phyloP scores from a whole-genome alignment of 2,113 vertebrate genomes.

The Caloenas nicobarica region DNA sequence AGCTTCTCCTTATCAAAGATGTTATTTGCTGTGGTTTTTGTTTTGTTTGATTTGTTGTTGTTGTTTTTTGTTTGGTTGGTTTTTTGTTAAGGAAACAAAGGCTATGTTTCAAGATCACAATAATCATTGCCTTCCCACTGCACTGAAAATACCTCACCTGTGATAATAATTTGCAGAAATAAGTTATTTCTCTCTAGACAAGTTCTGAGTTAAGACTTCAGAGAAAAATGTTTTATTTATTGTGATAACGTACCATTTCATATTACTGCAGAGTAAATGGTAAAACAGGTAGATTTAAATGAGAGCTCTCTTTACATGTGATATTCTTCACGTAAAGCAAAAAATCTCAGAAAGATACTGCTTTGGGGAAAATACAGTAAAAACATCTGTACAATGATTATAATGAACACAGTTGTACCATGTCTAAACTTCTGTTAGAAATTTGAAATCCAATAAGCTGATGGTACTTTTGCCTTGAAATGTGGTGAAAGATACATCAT shows the following conservation, averaged over 20 bases:
- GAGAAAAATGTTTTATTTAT: not conserved
- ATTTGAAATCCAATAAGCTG: not conserved
- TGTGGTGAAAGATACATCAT: not conserved
- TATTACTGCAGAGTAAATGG: not conserved
- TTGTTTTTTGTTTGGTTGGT: too few relatives aligned
- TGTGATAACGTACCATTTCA: not conserved
- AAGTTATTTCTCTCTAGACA: not conserved
- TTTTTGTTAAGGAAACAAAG: not conserved
- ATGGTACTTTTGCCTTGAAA: not conserved
- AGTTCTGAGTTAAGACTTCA: not conserved
- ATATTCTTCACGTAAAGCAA: not conserved
- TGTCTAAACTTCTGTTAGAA: not conserved
- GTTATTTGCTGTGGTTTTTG: not conserved
- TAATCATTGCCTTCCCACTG: not conserved
- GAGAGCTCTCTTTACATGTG: not conserved
- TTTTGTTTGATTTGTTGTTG: too few relatives aligned
- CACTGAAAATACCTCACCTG: not conserved
- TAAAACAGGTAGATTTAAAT: not conserved
- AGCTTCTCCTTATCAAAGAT: not conserved
- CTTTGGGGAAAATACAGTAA: not conserved
- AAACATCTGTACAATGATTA: not conserved
- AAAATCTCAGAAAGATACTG: not conserved
- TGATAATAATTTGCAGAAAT: not conserved
- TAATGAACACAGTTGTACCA: fast-evolving
- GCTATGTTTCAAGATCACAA: not conserved